Base-by-base conservation (phyloP, 2,113 vertebrate genomes). In the Myiagra hebetior region DNA sequence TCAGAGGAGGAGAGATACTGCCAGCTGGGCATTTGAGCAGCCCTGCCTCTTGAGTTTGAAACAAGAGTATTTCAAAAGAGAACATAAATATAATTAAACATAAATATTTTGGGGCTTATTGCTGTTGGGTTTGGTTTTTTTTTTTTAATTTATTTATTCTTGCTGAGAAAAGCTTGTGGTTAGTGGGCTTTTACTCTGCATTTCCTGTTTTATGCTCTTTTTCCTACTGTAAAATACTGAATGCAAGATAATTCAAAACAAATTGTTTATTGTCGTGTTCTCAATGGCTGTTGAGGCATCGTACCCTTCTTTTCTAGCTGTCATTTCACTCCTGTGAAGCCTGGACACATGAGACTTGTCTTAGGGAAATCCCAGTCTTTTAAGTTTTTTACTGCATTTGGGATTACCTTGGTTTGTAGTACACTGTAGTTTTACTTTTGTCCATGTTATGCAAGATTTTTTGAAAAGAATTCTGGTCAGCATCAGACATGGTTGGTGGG, bases 161-260 rank as follows among this genome's bases (percentile, higher is more conserved):
- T 94, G 16, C 26, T 74, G 80, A 47, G 39, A 67, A 96, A 97
- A 90, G 10, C 35, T 67, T 96, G 95, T 90, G 95, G 95, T 97
- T 97, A 96, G 67, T 73, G 57, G 91, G 57, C 89, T 97, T 92
- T 94, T 94, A 81, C 76, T 89, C 74, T 93, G n/a, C 86, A 73
- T 79, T 97, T 97, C 94, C 96, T 95, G 81, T 92, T 60, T 33
- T 62, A 94, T 95, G 94, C 53, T 89, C 87, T 85, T 93, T 59
- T 78, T 96, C 63, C 77, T 76, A n/a, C 56, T 59, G 37, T 95
- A 95, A 96, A 97, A 96, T 85, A 87, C 63, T 81, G 75, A 95
- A 91, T 73, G 83, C 11, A 2, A 89, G 67, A 85, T 89, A 91
- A 88, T 86, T 31, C 4, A 60, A 89, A 86, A 47, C 80, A 93